These are phyloP conservation scores for Aspidapion aeneum DNA, from an alignment of 2,888 invertebrate species.

Conservation along the genomic window DNA sequence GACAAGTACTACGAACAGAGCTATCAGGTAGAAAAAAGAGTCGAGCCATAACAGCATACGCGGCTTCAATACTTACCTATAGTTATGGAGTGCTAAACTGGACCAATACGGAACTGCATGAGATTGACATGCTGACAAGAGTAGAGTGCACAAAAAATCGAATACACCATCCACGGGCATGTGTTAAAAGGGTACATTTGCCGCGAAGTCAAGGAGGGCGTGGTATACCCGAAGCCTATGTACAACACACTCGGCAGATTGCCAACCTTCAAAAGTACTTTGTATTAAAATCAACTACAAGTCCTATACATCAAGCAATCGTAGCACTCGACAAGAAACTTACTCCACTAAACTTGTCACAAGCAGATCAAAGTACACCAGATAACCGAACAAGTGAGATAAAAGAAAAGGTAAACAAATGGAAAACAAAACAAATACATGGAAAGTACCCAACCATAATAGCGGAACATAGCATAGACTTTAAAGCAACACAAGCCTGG, in stretches of 20 bases:
- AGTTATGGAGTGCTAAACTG: background rate
- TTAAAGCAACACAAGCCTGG: background rate
- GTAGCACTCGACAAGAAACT: background rate
- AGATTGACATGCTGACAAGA: background rate
- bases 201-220: background rate
- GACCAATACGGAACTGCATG: background rate
- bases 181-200: background rate
- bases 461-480: background rate
- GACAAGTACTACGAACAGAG: background rate
- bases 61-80: background rate
- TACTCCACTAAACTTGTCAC: conserved; percentile 1
- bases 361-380: background rate
- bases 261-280: background rate
- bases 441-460: background rate
- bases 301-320: background rate
- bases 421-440: background rate
- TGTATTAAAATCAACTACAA: background rate
- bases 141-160: background rate
- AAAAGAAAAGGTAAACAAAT: background rate
- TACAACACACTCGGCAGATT: background rate
- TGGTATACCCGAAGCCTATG: background rate
- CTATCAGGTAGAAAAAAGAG: background rate
- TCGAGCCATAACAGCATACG: background rate
- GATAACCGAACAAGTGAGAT: background rate
- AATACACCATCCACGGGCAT: background rate